Conservation (phyloP, 2,888 invertebrate species). For the Eurois occulta region DNA sequence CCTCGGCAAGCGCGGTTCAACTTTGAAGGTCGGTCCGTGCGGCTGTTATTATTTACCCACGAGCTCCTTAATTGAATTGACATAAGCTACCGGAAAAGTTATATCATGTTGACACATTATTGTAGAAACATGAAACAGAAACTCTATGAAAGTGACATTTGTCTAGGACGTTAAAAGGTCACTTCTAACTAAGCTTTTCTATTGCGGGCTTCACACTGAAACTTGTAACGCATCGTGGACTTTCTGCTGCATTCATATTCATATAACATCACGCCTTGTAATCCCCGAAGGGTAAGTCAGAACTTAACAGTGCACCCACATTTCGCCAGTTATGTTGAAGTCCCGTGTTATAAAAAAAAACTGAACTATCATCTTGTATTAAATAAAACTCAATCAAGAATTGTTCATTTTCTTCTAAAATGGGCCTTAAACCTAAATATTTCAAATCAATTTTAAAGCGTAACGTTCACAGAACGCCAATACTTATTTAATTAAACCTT, state of each 20-base stretch:
- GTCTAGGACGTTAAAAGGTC: background rate
- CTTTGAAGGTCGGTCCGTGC: too few relatives aligned
- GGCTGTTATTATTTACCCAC: too few relatives aligned
- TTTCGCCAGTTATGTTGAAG: background rate
- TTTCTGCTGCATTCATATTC: background rate
- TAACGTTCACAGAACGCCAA: constrained; percentile 75
- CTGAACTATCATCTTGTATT: background rate
- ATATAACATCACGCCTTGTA: background rate
- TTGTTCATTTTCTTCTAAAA: constrained; percentile 10
- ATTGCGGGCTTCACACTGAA: background rate
- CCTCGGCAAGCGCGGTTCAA: too few relatives aligned
- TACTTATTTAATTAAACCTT: constrained; percentile 83
- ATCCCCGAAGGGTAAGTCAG: background rate
- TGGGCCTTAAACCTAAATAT: constrained; percentile 59
- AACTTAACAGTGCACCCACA: background rate
- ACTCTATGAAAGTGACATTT: background rate
- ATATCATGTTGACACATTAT: background rate
- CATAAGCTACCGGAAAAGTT: background rate
- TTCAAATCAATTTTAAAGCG: constrained; percentile 75
- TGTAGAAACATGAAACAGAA: background rate
- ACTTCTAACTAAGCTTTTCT: background rate
- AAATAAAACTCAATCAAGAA: constrained; percentile 10
- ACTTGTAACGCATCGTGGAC: background rate
- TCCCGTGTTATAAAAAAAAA: too few relatives aligned
- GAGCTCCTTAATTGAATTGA: background rate